Percentiles rank a stretch among this genome's conserved stretches.
Evolutionary conservation across 2,113 vertebrate species (phyloP).

Genomic region (Centrocercus urophasianus): DNA sequence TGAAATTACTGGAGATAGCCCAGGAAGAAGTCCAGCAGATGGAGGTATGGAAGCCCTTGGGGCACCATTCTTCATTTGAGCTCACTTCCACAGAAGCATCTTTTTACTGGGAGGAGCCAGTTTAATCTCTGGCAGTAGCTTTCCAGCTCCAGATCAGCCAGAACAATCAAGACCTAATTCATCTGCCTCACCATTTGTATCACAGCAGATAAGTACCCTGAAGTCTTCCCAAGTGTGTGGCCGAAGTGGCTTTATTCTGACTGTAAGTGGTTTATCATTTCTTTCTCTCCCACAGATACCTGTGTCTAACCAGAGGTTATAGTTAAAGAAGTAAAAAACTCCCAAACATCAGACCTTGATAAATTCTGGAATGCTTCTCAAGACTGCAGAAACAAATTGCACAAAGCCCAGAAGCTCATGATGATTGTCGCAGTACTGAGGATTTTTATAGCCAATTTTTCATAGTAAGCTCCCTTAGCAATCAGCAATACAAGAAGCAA

Average conservation of each 20-base stretch:
- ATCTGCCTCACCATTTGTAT: not conserved
- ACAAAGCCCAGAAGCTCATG: not conserved
- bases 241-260: not conserved
- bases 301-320: not conserved
- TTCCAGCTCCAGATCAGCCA: not conserved
- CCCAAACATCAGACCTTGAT: not conserved
- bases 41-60: not conserved
- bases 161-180: not conserved
- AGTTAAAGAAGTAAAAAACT: not conserved
- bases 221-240: not conserved
- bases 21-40: not conserved
- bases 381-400: not conserved
- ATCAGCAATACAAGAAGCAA: not conserved
- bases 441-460: not conserved
- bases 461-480: not conserved
- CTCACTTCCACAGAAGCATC: not conserved
- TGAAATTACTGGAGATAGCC: not conserved
- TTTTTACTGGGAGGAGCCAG: not conserved
- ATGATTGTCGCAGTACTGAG: not conserved
- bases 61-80: not conserved
- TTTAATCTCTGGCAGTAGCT: not conserved
- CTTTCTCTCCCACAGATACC: not conserved
- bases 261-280: not conserved
- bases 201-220: not conserved
- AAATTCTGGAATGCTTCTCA: not conserved